Evolutionary conservation across 2,888 invertebrate species (phyloP).

Genomic region (Ichneumoninae sp.): DNA sequence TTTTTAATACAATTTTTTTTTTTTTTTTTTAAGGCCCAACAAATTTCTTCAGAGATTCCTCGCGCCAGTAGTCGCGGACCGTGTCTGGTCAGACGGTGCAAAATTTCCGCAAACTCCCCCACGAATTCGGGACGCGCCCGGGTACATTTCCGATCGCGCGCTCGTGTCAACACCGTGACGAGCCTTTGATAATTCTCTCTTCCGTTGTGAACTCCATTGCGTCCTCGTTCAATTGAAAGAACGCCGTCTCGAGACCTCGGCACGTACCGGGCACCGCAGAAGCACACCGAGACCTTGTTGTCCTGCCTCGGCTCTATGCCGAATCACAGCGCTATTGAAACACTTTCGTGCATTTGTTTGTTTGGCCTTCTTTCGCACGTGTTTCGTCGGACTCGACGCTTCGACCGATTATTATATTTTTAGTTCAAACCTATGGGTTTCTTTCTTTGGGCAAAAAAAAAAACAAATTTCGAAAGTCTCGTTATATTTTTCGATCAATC

Average conservation of each 20-base stretch:
- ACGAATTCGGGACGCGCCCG: background rate
- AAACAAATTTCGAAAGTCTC: background rate
- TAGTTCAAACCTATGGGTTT: too few relatives aligned
- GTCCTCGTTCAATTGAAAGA: constrained; percentile 48
- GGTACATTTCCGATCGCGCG: background rate
- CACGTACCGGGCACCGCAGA: constrained; percentile 33
- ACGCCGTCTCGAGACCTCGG: constrained; percentile 36
- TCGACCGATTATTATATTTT: background rate
- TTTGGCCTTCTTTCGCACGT: constrained; percentile 34
- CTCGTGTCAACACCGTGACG: constrained; percentile 24
- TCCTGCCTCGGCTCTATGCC: constrained; percentile 23
- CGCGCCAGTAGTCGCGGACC: constrained; percentile 60
- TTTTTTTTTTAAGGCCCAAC: too few relatives aligned
- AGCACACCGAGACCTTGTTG: constrained; percentile 38
- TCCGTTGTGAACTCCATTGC: constrained; percentile 45
- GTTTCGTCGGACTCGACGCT: background rate
- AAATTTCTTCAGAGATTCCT: background rate
- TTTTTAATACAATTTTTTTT: too few relatives aligned
- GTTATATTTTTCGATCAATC: background rate
- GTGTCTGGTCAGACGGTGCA: constrained; percentile 59
- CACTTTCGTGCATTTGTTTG: constrained; percentile 44
- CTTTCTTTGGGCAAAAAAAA: too few relatives aligned
- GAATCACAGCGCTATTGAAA: constrained; percentile 37
- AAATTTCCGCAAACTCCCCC: background rate
- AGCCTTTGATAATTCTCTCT: constrained; percentile 24